phyloP scores from a whole-genome alignment of 1,140 invertebrate genomes.

The Scaptomyza hsui region DNA sequence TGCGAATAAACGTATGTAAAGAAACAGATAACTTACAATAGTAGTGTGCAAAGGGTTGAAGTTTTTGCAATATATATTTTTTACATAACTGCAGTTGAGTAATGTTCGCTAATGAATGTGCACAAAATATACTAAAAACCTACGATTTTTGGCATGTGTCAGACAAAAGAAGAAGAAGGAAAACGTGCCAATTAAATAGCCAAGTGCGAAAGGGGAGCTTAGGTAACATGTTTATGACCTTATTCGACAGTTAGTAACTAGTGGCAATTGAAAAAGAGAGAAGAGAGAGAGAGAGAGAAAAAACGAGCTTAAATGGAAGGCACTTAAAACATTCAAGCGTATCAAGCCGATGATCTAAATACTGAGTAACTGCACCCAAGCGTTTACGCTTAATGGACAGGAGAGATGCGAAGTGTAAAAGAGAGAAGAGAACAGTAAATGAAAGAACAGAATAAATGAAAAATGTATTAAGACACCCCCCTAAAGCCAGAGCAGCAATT shows the following conservation, averaged over 20 bases:
- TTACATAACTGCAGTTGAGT: conserved; percentile 53
- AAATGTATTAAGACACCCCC: conserved; percentile 37
- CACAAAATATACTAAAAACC: conserved; percentile 17
- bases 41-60: too few relatives aligned
- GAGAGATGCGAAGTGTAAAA: conserved; percentile 6
- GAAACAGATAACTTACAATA: too few relatives aligned
- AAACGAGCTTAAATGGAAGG: conserved; percentile 5
- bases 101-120: conserved; percentile 55
- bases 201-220: conserved; percentile 11
- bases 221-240: conserved; percentile 8
- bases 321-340: conserved; percentile 27
- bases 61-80: conserved; percentile 3
- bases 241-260: neutral
- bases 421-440: neutral
- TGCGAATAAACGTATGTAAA: neutral
- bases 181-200: conserved; percentile 27
- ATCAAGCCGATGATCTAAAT: conserved; percentile 41
- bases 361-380: conserved; percentile 26
- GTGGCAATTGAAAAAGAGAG: neutral
- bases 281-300: too few relatives aligned
- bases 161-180: neutral
- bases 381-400: conserved; percentile 34
- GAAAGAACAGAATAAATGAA: conserved; percentile 34
- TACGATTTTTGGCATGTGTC: neutral
- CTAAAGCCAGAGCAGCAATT: conserved; percentile 2